Conservation (phyloP, 2,113 vertebrate species). For the Pollachius pollachius region DNA sequence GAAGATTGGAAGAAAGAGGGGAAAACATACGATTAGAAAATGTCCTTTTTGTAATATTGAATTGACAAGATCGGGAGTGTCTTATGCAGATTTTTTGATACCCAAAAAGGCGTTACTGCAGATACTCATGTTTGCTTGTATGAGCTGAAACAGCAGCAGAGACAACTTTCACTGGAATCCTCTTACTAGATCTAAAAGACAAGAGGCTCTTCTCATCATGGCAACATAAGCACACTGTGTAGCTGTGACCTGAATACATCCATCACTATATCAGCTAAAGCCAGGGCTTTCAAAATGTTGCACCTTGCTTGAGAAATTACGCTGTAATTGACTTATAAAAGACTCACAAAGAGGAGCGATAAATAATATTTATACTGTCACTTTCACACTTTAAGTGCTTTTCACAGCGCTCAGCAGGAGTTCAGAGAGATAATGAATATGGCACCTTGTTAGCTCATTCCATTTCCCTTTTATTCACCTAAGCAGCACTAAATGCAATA, state of each 20-base stretch:
- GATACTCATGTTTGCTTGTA: slow-evolving; percentile 1
- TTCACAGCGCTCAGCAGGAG: too few relatives aligned
- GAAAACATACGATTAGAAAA: not conserved
- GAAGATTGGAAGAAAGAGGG: not conserved
- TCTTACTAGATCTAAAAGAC: slow-evolving; percentile 1
- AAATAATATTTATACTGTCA: slow-evolving; percentile 39
- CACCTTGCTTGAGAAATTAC: slow-evolving; percentile 55
- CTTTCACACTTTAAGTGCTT: not conserved
- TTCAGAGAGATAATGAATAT: too few relatives aligned
- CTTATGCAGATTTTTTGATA: not conserved
- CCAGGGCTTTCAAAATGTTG: slow-evolving; percentile 59
- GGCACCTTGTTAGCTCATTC: too few relatives aligned
- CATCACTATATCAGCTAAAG: slow-evolving; percentile 45
- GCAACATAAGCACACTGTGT: slow-evolving; percentile 42
- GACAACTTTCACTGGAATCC: slow-evolving; percentile 20
- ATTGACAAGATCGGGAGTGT: not conserved
- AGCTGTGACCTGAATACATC: slow-evolving; percentile 71
- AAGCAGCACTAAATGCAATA: too few relatives aligned
- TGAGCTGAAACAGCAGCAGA: slow-evolving; percentile 25
- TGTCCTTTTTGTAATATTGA: too few relatives aligned
- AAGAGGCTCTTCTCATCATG: slow-evolving; percentile 41
- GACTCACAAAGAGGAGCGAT: slow-evolving; percentile 34
- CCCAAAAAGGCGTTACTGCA: not conserved
- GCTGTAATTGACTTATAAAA: slow-evolving; percentile 58
- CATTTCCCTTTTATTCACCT: too few relatives aligned